phyloP scores from a whole-genome alignment of 2,113 vertebrate species.

The Vidua chalybeata region DNA sequence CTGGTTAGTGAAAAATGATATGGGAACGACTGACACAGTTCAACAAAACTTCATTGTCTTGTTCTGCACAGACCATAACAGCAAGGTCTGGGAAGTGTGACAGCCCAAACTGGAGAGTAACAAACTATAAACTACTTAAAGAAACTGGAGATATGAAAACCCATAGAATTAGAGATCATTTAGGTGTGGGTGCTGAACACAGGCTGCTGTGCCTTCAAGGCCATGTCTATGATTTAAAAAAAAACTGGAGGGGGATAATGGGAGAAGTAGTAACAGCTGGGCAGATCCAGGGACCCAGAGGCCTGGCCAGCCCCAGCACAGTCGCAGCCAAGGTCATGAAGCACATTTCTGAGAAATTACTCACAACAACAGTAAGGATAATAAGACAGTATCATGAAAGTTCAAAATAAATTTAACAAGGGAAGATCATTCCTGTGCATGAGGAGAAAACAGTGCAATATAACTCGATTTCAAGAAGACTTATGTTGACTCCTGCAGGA shows the following conservation, averaged over 20 bases:
- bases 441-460: neutral
- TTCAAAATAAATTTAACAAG: neutral
- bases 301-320: neutral
- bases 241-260: neutral
- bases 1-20: neutral
- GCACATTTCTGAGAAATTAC: neutral
- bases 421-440: neutral
- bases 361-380: neutral
- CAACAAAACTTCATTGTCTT: neutral
- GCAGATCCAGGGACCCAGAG: neutral
- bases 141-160: neutral
- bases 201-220: neutral
- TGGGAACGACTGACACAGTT: rapidly evolving
- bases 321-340: neutral
- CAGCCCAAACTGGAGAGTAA: neutral
- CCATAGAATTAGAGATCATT: neutral
- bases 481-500: neutral
- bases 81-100: neutral
- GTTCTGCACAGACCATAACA: neutral
- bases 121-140: neutral
- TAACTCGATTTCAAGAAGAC: neutral
- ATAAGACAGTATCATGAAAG: neutral
- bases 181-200: neutral
- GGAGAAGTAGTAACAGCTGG: neutral
- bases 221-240: neutral